phyloP scores from a whole-genome alignment of 2,797 vertebrate species.

The Hoplostethus atlanticus region DNA sequence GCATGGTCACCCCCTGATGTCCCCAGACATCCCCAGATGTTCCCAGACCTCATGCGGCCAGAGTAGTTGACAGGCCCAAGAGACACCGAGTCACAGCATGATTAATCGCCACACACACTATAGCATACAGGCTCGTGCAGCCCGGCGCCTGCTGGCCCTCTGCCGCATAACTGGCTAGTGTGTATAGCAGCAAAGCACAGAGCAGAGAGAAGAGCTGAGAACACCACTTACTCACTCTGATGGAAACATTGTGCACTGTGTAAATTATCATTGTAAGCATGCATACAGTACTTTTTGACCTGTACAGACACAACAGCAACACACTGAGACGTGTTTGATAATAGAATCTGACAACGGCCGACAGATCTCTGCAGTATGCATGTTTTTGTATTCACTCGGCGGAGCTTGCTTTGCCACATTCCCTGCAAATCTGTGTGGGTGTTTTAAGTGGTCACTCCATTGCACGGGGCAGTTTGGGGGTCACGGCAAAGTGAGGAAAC shows the following conservation, averaged over 20 bases:
- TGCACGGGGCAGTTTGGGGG: conserved; percentile 51
- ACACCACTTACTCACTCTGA: conserved; percentile 14
- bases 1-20: conserved; percentile 60
- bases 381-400: conserved; percentile 46
- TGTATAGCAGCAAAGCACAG: background rate
- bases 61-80: conserved; percentile 74
- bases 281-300: conserved; percentile 7
- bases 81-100: conserved; percentile 76
- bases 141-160: conserved; percentile 42
- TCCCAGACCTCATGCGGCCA: conserved; percentile 73
- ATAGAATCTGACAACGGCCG: conserved; percentile 56
- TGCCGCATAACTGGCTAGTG: conserved; percentile 46
- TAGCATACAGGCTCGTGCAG: conserved; percentile 29
- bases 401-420: conserved; percentile 39
- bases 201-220: conserved; percentile 9
- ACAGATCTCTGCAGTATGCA: conserved; percentile 43
- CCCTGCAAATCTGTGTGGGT: conserved; percentile 59
- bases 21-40: conserved; percentile 77
- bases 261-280: conserved; percentile 23
- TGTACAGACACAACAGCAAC: conserved; percentile 27
- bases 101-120: conserved; percentile 82
- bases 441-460: conserved; percentile 53
- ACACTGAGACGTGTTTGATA: conserved; percentile 42
- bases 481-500: conserved; percentile 52
- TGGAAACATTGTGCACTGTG: conserved; percentile 22